Percentiles rank a stretch among this genome's conserved stretches.
These are phyloP conservation scores for Zaprionus gabonicus DNA, from an alignment of 1,140 invertebrate genomes.

Conservation along the genomic window DNA sequence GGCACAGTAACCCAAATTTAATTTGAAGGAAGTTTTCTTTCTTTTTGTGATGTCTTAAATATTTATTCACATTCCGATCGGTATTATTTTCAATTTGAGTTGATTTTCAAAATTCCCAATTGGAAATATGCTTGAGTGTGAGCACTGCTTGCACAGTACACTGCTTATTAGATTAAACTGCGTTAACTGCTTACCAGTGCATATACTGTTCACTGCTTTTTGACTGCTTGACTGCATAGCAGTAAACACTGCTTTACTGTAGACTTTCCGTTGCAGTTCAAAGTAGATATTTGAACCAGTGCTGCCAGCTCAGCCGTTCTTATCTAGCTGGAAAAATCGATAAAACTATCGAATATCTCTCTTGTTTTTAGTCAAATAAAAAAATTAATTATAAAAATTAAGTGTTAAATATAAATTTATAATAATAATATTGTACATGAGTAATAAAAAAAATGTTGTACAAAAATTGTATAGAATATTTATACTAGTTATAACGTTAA, in stretches of 20 bases:
- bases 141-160: slow-evolving; percentile 7
- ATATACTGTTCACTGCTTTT: neutral
- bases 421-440: too few species aligned
- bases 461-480: too few species aligned
- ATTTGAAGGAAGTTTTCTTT: too few species aligned
- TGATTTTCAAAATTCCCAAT: neutral
- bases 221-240: neutral
- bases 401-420: too few species aligned
- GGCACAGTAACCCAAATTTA: neutral
- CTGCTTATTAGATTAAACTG: slow-evolving; percentile 12
- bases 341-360: too few species aligned
- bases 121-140: neutral
- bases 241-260: neutral
- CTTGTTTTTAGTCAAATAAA: too few species aligned
- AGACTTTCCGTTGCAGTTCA: neutral
- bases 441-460: too few species aligned
- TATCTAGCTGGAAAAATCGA: too few species aligned
- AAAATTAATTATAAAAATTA: too few species aligned
- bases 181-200: neutral
- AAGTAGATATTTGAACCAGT: neutral
- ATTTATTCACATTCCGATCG: neutral
- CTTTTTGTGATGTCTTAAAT: neutral
- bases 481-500: too few species aligned
- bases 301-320: too few species aligned
- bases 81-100: neutral